Conservation (phyloP, 1,140 invertebrate genomes). For the Oscheius sp. region DNA sequence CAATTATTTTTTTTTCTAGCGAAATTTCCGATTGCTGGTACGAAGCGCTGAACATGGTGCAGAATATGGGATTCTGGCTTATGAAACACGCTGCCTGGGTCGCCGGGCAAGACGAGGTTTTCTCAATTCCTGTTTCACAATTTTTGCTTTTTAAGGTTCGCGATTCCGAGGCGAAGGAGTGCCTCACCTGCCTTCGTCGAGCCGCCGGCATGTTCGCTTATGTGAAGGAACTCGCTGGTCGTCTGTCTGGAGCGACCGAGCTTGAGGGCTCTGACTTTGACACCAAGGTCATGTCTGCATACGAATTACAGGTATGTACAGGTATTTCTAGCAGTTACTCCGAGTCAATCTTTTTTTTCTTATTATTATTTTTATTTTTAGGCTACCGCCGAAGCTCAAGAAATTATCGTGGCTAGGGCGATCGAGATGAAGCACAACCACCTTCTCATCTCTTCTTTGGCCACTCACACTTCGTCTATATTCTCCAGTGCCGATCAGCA, state of each 20-base stretch:
- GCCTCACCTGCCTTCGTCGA: constrained; percentile 69
- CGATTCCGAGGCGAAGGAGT: constrained; percentile 72
- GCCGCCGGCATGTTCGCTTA: constrained; percentile 70
- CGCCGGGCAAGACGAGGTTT: constrained; percentile 68
- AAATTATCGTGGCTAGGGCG: constrained; percentile 73
- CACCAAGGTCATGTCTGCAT: constrained; percentile 68
- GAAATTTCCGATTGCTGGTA: constrained; percentile 68
- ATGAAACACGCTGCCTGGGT: constrained; percentile 73
- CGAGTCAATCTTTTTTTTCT: neutral
- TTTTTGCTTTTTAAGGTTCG: constrained; percentile 53
- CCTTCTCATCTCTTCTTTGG: constrained; percentile 69
- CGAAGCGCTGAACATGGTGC: constrained; percentile 69
- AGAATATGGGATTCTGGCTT: constrained; percentile 72
- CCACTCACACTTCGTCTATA: constrained; percentile 71
- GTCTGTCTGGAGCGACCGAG: constrained; percentile 62
- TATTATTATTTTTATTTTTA: neutral
- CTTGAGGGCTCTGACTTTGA: constrained; percentile 69
- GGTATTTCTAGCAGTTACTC: no score
- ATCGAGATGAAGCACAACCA: constrained; percentile 72
- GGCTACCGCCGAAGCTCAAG: constrained; percentile 72
- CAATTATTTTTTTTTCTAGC: constrained; percentile 60
- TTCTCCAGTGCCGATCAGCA: constrained; percentile 69
- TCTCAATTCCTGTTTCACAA: neutral
- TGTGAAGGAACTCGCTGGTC: constrained; percentile 45
- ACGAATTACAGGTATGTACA: constrained; percentile 68